Conservation (phyloP, 2,797 vertebrate genomes). For the Sparus aurata region DNA sequence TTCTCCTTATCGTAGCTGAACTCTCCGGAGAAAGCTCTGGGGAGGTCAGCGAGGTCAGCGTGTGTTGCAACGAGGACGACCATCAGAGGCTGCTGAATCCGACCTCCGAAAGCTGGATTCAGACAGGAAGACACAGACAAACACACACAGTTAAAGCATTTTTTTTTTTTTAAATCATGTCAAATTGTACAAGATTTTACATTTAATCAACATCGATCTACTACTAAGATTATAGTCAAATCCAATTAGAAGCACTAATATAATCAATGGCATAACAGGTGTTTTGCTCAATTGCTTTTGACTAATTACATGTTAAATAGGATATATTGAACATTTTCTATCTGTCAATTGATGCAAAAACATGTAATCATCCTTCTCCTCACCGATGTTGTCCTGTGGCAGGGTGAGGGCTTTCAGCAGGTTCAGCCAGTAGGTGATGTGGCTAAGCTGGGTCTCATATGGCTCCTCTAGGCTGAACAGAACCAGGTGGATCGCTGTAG, state of each 20-base stretch:
- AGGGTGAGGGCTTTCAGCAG: slow-evolving; percentile 93
- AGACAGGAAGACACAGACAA: slow-evolving; percentile 1
- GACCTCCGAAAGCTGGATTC: slow-evolving; percentile 91
- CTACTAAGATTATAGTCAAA: background rate
- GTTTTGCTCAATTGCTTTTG: background rate
- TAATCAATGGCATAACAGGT: background rate
- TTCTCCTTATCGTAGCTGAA: slow-evolving; percentile 95
- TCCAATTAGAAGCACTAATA: background rate
- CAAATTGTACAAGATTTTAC: background rate
- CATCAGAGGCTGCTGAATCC: slow-evolving; percentile 89
- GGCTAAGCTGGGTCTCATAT: slow-evolving; percentile 96
- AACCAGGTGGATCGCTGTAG: slow-evolving; percentile 92
- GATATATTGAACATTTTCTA: background rate
- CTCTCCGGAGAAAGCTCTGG: slow-evolving; percentile 92
- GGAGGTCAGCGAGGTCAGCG: slow-evolving; percentile 94
- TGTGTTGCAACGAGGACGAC: slow-evolving; percentile 96
- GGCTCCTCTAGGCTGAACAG: slow-evolving; percentile 97
- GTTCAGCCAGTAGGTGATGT: slow-evolving; percentile 98
- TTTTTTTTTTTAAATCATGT: too few relatives aligned
- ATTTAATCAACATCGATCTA: background rate
- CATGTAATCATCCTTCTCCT: background rate
- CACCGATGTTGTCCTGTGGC: slow-evolving; percentile 92
- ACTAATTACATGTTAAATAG: background rate
- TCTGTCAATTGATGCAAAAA: background rate
- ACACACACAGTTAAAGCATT: background rate